Base-by-base conservation (phyloP, 2,113 vertebrate species). In the Aptenodytes forsteri region DNA sequence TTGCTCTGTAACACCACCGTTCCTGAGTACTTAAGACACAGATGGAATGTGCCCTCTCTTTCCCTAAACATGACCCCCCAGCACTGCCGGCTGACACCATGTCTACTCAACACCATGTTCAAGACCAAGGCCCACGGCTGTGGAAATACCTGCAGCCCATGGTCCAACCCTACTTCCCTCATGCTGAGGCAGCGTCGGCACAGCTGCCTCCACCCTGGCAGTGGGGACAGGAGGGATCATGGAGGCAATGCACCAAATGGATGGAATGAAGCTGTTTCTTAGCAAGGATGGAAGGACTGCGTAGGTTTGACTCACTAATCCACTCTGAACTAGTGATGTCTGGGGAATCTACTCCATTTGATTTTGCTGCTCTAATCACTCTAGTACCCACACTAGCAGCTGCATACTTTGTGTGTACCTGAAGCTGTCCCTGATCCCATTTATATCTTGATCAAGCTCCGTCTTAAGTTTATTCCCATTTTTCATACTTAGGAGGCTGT, bases 131-230 rank as follows among this genome's bases (percentile, higher is more conserved):
- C 9, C 61, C 52, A 26, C 1, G 3, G 36, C 27, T 77, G 17
- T 66, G 54, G 50, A 65, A 50, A 11, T 27, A 54, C 18, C 52
- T 84, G 20, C 42, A 64, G 21, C 21, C 22, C 46, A 4, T 16
- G 36, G 21, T 42, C 69, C 62, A 80, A 2, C 23, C 5, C 11
- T 27, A 13, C n/a, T 29, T 42, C 25, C 36, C 32, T 58, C 3
- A 1, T 10, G 9, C 36, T n/a, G 7, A 61, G 27, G 34, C 46
- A 72, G 9, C 29, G 5, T 17, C 0, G 0, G 9, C 46, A 56
- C 44, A 70, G 49, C 30, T 42, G 19, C 11, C 88, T 30, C 59
- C 21, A 58, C 5, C 4, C 8, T 62, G n/a, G 9, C 5, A 71
- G 17, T 5, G n/a, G 29, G 6, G n/a, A 67, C 47, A 84, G 34